phyloP scores from a whole-genome alignment of 2,797 vertebrate species.

The Odontamblyopus rebecca region DNA sequence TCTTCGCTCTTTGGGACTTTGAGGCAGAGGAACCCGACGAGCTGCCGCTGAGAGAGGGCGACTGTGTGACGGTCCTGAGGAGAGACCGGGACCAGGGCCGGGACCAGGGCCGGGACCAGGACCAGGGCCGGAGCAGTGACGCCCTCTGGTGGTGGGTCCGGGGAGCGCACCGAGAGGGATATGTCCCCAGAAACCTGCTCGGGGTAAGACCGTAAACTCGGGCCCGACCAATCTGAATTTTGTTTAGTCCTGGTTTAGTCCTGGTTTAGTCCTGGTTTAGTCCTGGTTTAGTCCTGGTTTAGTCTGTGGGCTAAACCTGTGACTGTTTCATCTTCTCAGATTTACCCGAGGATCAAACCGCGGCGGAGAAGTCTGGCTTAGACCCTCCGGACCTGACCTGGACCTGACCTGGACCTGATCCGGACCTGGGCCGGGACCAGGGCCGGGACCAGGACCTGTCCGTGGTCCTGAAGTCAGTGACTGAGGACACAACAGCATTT shows the following conservation, averaged over 20 bases:
- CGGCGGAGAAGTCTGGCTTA: conserved; percentile 91
- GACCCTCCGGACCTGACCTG: background rate
- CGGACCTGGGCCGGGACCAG: too few relatives aligned
- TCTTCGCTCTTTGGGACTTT: conserved; percentile 92
- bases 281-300: background rate
- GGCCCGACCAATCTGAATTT: background rate
- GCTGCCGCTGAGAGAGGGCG: conserved; percentile 85
- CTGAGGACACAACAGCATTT: too few relatives aligned
- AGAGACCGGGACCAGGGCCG: conserved; percentile 40
- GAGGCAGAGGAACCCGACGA: conserved; percentile 84
- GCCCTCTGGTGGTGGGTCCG: conserved; percentile 95
- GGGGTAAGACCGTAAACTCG: conserved; percentile 76
- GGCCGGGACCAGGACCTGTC: too few relatives aligned
- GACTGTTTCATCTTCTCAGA: conserved; percentile 66
- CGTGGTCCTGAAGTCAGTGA: too few relatives aligned
- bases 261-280: background rate
- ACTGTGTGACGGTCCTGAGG: conserved; percentile 87
- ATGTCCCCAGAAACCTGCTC: conserved; percentile 90
- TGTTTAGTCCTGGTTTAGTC: background rate
- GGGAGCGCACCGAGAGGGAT: conserved; percentile 85
- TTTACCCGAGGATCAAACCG: conserved; percentile 92
- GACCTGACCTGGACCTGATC: background rate
- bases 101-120: background rate
- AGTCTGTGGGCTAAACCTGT: background rate
- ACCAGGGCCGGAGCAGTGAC: conserved; percentile 83